phyloP scores from a whole-genome alignment of 2,888 invertebrate genomes.

The Tipula unca region DNA sequence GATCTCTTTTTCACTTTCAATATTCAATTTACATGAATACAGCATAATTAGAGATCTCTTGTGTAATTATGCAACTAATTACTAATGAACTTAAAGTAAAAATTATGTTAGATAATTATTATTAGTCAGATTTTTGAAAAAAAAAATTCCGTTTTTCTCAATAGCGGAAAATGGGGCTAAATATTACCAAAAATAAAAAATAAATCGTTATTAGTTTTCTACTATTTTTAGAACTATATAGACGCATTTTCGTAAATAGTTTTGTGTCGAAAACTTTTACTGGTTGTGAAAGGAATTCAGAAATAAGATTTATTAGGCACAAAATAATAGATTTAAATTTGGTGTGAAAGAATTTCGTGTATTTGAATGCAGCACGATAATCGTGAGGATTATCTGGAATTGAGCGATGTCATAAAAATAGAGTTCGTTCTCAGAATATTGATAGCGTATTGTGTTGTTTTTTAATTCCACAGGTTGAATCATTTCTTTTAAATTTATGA shows the following conservation, averaged over 20 bases:
- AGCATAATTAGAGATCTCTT: background rate
- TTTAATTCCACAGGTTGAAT: background rate
- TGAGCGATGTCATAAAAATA: background rate
- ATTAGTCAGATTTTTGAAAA: background rate
- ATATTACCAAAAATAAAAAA: conserved; percentile 2
- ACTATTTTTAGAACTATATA: background rate
- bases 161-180: background rate
- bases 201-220: background rate
- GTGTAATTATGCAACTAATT: conserved; percentile 4
- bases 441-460: background rate
- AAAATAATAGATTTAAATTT: background rate
- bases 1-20: conserved; percentile 8
- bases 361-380: background rate
- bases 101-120: background rate
- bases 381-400: background rate
- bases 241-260: background rate
- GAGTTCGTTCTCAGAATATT: background rate
- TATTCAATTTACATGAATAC: background rate
- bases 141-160: background rate
- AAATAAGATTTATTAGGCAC: conserved; percentile 14
- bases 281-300: conserved; percentile 2
- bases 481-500: background rate
- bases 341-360: background rate
- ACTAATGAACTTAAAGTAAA: background rate
- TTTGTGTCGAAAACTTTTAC: background rate